These are phyloP conservation scores for Scaeva pyrastri DNA, from an alignment of 2,888 invertebrate species.

Conservation along the genomic window DNA sequence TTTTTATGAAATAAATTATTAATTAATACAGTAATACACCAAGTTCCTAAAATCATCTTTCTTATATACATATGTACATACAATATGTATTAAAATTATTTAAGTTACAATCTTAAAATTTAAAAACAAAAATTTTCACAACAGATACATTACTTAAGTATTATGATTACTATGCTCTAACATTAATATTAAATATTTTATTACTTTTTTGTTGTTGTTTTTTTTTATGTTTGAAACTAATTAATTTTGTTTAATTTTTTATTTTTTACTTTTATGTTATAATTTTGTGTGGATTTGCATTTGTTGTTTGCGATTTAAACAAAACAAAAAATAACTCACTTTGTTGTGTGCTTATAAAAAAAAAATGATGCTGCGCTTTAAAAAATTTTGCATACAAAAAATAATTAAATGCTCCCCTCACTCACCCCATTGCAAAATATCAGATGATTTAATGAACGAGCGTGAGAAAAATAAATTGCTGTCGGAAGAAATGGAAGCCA, in stretches of 20 bases:
- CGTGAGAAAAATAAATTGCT: constrained; percentile 98
- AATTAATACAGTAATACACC: no score
- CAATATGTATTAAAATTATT: no score
- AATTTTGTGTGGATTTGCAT: constrained; percentile 73
- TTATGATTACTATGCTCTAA: constrained; percentile 32
- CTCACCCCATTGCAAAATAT: constrained; percentile 62
- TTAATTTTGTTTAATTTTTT: constrained; percentile 68
- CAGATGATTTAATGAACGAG: constrained; percentile 98
- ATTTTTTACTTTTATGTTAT: constrained; percentile 76
- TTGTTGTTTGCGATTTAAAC: constrained; percentile 76
- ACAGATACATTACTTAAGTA: neutral
- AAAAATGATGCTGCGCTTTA: constrained; percentile 76
- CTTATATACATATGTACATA: no score
- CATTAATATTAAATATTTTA: constrained; percentile 52
- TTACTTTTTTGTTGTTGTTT: constrained; percentile 40
- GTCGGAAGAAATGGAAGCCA: constrained; percentile 99
- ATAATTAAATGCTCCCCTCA: constrained; percentile 35
- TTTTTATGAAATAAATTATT: no score
- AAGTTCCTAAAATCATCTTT: no score
- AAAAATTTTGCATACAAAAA: constrained; percentile 59
- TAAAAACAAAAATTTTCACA: constrained; percentile 53
- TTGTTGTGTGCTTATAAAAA: constrained; percentile 62
- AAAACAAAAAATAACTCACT: constrained; percentile 62
- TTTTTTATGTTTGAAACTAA: constrained; percentile 74
- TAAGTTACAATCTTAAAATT: neutral